Evolutionary conservation across 2,113 vertebrate genomes (phyloP), one percentile per base, ranked within the genome.

Genomic region (Lophura nycthemera): DNA sequence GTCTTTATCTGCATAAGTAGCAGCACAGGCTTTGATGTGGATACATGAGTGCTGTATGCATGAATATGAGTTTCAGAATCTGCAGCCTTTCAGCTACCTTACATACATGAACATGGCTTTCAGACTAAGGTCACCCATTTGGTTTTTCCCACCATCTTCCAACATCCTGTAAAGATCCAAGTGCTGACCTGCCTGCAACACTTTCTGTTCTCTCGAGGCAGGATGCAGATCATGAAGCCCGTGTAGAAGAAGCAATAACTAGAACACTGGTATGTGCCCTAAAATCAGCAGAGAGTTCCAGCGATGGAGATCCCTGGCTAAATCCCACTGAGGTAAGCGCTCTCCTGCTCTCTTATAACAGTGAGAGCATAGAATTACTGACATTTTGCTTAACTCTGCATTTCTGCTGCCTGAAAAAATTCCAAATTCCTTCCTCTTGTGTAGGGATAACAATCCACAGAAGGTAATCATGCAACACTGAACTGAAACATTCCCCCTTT

Each of bases 271-370:
- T 99, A 21, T 99, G 98, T 10, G 98, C 98, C 17, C 65, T 99
- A 76, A 99, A 99, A 95, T 97, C 97, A 6, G 94, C 97, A 42
- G 98, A 97, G 54, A 94, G 97, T 17, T 96, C 97, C 2, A 92
- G 96, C 69, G 97, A 97, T 71, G 48, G 85, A 9, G 97, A 97
- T 59, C 56, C 93, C 83, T 99, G 99, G 99, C 97, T 99, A 81
- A 99, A 99, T 93, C 99, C 99, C 85, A 99, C 99, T 0, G 99
- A 99, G 98, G 99, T 99, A 92, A 92, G 95, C 36, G 11, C 27
- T 47, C 27, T 88, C 66, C 64, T 92, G 56, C 56, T 81, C 84
- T 86, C 38, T 88, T 93, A 84, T 6, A 70, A 69, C 54, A 76
- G 36, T 6, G 22, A 54, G 84, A 94, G 80, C 73, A 81, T 67